phyloP scores from a whole-genome alignment of 64 coral and sea anemone genomes.

The Stichodactyla helianthus region DNA sequence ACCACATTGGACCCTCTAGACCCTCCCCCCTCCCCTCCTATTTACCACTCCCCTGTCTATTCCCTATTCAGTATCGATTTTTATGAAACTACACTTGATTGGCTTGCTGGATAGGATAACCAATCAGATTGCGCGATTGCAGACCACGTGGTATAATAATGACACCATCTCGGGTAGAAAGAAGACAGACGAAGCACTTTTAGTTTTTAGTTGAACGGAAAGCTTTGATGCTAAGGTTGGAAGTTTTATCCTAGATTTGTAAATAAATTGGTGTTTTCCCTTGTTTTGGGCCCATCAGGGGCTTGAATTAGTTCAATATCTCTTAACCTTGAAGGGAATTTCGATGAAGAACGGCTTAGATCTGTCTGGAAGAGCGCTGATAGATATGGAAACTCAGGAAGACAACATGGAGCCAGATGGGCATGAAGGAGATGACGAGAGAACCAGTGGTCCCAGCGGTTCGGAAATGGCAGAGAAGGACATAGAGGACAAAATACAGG shows the following conservation, averaged over 20 bases:
- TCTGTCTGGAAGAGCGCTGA: neutral
- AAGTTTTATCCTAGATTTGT: neutral
- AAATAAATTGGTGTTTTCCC: neutral
- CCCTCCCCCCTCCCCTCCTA: constrained; percentile 25
- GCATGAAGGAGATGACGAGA: constrained; percentile 69
- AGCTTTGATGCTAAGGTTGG: neutral
- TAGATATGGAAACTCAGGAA: constrained; percentile 13
- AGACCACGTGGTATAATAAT: constrained; percentile 43
- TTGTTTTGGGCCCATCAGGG: neutral
- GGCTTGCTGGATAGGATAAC: neutral
- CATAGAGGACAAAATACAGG: constrained; percentile 33
- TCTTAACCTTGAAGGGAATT: neutral
- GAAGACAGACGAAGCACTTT: neutral
- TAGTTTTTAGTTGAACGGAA: neutral
- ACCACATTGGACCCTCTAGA: neutral
- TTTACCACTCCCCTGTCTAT: neutral
- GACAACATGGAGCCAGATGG: constrained; percentile 38
- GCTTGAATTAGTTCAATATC: neutral
- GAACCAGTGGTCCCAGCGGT: constrained; percentile 53
- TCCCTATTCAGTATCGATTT: neutral
- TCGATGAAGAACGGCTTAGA: constrained; percentile 17
- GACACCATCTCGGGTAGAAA: constrained; percentile 37
- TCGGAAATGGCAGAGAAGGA: constrained; percentile 46
- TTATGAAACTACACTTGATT: neutral
- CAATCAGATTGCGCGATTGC: constrained; percentile 30